Percentiles rank a stretch among this genome's conserved stretches.
phyloP scores from a whole-genome alignment of 2,888 invertebrate species.

The Volucella zonaria region DNA sequence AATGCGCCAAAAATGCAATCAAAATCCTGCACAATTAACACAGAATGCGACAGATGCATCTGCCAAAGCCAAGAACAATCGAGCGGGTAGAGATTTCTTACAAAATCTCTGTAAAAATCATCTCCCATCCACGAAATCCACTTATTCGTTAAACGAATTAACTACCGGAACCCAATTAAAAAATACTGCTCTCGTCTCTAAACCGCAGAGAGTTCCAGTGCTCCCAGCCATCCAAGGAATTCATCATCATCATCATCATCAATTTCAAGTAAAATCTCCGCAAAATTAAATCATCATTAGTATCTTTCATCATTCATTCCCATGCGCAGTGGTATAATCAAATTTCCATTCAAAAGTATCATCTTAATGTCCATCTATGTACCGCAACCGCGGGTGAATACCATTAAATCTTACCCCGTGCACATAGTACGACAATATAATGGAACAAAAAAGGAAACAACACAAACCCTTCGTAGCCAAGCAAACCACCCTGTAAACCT shows the following conservation, averaged over 20 bases:
- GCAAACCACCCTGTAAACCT: no score
- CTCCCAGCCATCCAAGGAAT: background rate
- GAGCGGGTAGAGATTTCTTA: no score
- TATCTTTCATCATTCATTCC: slow-evolving; percentile 44
- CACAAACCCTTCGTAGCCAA: background rate
- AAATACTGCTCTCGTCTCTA: background rate
- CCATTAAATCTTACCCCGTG: slow-evolving; percentile 62
- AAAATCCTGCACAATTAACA: no score
- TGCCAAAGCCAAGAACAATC: no score
- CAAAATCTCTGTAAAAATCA: no score
- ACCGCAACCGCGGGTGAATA: slow-evolving; percentile 23
- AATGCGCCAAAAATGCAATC: no score
- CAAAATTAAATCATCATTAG: slow-evolving; percentile 73
- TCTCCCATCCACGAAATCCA: background rate
- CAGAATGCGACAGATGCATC: no score
- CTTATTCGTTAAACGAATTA: background rate
- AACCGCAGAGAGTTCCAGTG: no score
- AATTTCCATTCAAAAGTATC: slow-evolving; percentile 66
- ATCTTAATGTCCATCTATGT: slow-evolving; percentile 60
- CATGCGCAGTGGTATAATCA: slow-evolving; percentile 56
- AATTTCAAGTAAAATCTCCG: slow-evolving; percentile 47
- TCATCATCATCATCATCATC: slow-evolving; percentile 3
- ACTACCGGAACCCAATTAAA: slow-evolving; percentile 41
- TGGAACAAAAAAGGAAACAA: slow-evolving; percentile 8
- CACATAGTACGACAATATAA: slow-evolving; percentile 11